Evolutionary conservation across 2,888 invertebrate genomes (phyloP).

Genomic region (Mesopsocus fuscifrons): DNA sequence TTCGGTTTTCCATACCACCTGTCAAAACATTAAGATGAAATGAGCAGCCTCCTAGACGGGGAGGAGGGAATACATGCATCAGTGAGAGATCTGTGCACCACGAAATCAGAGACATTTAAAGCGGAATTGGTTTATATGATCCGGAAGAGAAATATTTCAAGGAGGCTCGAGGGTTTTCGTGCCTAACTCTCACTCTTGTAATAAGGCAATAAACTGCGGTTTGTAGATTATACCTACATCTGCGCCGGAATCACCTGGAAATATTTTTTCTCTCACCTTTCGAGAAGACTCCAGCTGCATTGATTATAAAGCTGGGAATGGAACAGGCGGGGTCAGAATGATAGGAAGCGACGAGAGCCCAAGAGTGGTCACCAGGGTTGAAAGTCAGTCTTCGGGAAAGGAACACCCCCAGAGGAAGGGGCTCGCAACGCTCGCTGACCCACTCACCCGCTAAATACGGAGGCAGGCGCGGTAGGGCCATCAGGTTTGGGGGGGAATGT

Average conservation of each 20-base stretch:
- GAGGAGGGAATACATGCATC: no score
- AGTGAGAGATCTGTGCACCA: no score
- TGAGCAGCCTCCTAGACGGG: no score
- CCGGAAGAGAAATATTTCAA: slow-evolving; percentile 20
- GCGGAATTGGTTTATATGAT: no score
- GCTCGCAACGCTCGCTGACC: slow-evolving; percentile 35
- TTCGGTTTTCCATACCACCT: no score
- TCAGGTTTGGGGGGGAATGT: slow-evolving; percentile 29
- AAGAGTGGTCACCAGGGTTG: slow-evolving; percentile 25
- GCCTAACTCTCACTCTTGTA: not conserved
- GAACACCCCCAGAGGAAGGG: slow-evolving; percentile 32
- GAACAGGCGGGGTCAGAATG: slow-evolving; percentile 33
- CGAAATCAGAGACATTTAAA: no score
- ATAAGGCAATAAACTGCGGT: not conserved
- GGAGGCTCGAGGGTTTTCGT: not conserved
- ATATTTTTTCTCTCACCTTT: no score
- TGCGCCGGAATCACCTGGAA: not conserved
- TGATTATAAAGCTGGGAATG: slow-evolving; percentile 29
- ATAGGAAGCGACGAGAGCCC: slow-evolving; percentile 33
- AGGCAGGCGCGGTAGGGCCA: slow-evolving; percentile 25
- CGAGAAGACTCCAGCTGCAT: slow-evolving; percentile 29
- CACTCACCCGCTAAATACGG: slow-evolving; percentile 33
- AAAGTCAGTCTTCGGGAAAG: slow-evolving; percentile 29
- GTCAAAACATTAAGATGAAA: no score
- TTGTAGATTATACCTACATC: not conserved